Conservation (phyloP, 2,888 invertebrate species). For the Tetranychus truncatus region DNA sequence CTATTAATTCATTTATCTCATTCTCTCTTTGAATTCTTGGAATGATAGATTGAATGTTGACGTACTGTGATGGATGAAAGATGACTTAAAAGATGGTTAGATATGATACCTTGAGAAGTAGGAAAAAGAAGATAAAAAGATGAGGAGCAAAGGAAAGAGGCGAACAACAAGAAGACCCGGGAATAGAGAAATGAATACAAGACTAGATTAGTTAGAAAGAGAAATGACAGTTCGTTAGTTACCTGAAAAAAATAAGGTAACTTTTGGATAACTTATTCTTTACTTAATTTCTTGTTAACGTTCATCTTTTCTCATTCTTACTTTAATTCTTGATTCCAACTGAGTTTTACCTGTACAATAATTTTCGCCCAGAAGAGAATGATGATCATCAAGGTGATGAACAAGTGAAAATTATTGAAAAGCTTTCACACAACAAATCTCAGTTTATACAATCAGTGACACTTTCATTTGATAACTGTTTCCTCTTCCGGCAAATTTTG, state of each 20-base stretch:
- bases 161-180: not conserved
- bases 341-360: not conserved
- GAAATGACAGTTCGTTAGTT: not conserved
- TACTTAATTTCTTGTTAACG: not conserved
- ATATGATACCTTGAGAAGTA: not conserved
- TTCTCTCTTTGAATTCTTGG: constrained; percentile 6
- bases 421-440: no score
- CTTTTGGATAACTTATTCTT: not conserved
- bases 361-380: not conserved
- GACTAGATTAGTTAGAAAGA: not conserved
- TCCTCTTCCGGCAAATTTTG: no score
- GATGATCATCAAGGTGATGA: no score
- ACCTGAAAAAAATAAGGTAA: not conserved
- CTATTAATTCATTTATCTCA: constrained; percentile 1
- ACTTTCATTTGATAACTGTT: no score
- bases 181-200: not conserved
- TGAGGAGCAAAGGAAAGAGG: not conserved
- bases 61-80: constrained; percentile 1
- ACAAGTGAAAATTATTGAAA: no score
- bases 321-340: not conserved
- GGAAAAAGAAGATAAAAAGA: constrained; percentile 3
- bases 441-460: no score
- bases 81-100: constrained; percentile 2
- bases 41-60: constrained; percentile 6
- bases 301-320: constrained; percentile 2